Conservation (phyloP, 2,113 vertebrate genomes). For the Hippocampus guttulatus region DNA sequence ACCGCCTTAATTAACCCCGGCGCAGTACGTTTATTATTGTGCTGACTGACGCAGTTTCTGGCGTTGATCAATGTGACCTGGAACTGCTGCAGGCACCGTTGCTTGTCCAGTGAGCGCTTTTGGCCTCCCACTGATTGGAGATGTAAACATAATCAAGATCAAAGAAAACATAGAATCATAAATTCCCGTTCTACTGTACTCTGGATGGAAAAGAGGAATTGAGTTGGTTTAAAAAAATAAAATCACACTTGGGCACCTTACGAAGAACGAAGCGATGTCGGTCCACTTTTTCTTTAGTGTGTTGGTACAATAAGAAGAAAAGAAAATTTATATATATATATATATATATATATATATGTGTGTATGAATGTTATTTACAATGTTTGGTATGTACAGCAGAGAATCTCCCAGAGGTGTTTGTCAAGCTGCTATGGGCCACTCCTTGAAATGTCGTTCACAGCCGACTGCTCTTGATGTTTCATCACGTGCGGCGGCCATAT, state of each 20-base stretch:
- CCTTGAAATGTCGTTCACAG: conserved; percentile 54
- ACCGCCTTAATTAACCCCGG: neutral
- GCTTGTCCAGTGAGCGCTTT: conserved; percentile 37
- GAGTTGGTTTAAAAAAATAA: neutral
- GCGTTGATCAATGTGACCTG: conserved; percentile 4
- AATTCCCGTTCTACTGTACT: neutral
- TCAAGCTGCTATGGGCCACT: conserved; percentile 62
- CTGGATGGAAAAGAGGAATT: neutral
- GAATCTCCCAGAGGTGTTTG: conserved; percentile 69
- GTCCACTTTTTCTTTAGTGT: too few relatives aligned
- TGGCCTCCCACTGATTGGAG: neutral
- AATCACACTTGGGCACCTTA: neutral
- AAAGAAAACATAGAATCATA: neutral
- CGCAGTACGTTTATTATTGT: neutral
- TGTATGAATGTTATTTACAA: conserved; percentile 57
- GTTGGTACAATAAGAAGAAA: too few relatives aligned
- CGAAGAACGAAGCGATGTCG: too few relatives aligned
- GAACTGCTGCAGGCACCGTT: conserved; percentile 17
- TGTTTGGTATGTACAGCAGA: conserved; percentile 61
- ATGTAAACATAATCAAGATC: neutral
- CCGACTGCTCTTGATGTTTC: conserved; percentile 24
- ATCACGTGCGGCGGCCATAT: conserved; percentile 23
- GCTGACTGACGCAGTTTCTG: neutral
- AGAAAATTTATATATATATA: too few relatives aligned
- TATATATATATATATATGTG: too few relatives aligned